Conservation (phyloP, 2,797 vertebrate species). For the Bradypodion pumilum region DNA sequence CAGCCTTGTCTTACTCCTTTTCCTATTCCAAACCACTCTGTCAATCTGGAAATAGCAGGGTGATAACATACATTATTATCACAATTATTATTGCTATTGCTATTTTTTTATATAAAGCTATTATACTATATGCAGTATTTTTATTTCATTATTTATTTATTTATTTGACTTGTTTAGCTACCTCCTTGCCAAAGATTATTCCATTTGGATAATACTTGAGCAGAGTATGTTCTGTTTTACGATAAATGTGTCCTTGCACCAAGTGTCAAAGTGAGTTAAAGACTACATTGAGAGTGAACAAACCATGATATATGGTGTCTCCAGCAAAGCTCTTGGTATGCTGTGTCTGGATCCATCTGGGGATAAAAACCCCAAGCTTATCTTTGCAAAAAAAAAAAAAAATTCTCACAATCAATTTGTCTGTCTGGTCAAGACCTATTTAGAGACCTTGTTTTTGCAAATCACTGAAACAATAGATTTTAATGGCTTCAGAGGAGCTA, state of each 20-base stretch:
- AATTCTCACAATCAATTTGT: conserved; percentile 18
- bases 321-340: background rate
- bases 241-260: conserved; percentile 11
- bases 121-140: background rate
- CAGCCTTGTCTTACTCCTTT: no score
- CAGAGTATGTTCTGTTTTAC: background rate
- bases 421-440: conserved; percentile 36
- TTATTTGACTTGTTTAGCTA: no score
- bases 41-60: background rate
- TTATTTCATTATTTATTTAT: no score
- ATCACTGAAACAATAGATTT: conserved; percentile 21
- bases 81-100: no score
- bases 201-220: background rate
- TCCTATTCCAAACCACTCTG: no score
- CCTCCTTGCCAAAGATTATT: no score
- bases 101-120: background rate
- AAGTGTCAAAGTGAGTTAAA: background rate
- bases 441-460: conserved; percentile 21
- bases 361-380: conserved; percentile 3
- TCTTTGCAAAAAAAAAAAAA: background rate
- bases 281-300: background rate
- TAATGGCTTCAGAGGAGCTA: conserved; percentile 28
- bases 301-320: background rate
- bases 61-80: background rate
- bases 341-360: conserved; percentile 11